Evolutionary conservation across 2,113 vertebrate genomes (phyloP), one percentile per base, ranked within the genome.

Genomic region (Gopherus evgoodei): DNA sequence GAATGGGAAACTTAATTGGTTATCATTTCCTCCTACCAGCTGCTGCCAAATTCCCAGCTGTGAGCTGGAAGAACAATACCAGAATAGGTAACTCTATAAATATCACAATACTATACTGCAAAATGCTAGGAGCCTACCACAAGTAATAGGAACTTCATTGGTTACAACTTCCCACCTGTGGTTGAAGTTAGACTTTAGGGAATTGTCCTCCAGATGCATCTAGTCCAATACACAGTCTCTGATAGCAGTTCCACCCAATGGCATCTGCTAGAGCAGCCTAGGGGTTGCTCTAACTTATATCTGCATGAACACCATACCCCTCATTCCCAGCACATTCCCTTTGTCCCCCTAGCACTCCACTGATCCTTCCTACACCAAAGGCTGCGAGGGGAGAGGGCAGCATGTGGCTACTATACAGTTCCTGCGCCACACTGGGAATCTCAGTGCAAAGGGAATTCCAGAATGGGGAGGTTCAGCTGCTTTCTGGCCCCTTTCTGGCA

Each of bases 361-460:
- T 22, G 24, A 84, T 12, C 21, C 80, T 19, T 42, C 3, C 0
- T 2, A 1, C 13, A 44, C 76, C 87, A 54, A 54, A 21, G 53
- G 53, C 53, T 54, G 53, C 9, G 53, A 54, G 0, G 0, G 1
- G 29, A 69, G 8, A 88, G 35, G 24, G 35, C 86, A 35, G 4
- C 1, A 0, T 0, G 0, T 8, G 38, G 2, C 31, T n/a, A 11
- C 29, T n/a, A 21, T 4, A n/a, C 22, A 49, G 57, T 24, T 38
- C 12, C 42, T 35, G 6, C 5, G 8, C 16, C 54, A 76, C 53
- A 19, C 82, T 81, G 75, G 75, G 16, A 62, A 59, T 49, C 13
- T 65, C 83, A 31, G 8, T 1, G 13, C 1, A 5, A 57, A 65
- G 35, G 31, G 0, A 50, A 83, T 57, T 17, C 25, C 93, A 75